A percentile compares a stretch with the other conserved stretches of the same genome.
Conservation (phyloP, 2,888 invertebrate genomes). For the Cheilosia urbana region DNA sequence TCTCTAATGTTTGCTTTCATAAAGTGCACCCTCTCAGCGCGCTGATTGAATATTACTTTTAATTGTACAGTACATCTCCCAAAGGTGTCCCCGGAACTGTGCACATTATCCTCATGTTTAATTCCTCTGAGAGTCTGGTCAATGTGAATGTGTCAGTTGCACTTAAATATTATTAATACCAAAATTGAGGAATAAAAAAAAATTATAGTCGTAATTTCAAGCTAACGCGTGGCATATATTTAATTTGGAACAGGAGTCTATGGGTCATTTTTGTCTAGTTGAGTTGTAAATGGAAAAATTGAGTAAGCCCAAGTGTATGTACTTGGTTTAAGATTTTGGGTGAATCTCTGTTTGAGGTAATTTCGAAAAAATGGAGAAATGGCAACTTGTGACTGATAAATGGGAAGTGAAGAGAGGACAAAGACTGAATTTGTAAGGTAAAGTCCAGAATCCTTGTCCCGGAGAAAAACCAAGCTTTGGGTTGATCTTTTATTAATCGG, state of each 20-base stretch:
- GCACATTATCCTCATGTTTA: slow-evolving; percentile 36
- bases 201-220: slow-evolving; percentile 20
- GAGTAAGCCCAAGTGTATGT: no score
- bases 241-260: slow-evolving; percentile 15
- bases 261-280: no score
- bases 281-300: no score
- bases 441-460: no score
- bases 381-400: no score
- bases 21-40: slow-evolving; percentile 55
- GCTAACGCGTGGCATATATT: slow-evolving; percentile 51
- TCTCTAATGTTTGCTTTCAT: slow-evolving; percentile 68
- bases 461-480: no score
- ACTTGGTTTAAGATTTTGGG: no score
- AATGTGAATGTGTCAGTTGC: slow-evolving; percentile 66
- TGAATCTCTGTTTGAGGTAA: no score
- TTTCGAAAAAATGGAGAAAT: no score
- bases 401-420: no score
- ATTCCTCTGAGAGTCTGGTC: slow-evolving; percentile 33
- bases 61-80: slow-evolving; percentile 49
- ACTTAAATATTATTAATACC: slow-evolving; percentile 54
- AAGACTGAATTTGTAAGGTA: no score
- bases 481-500: no score
- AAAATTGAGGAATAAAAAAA: slow-evolving; percentile 25
- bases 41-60: slow-evolving; percentile 57
- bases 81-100: slow-evolving; percentile 51